Conservation (phyloP, 2,888 invertebrate species). For the Tachystola acroxantha region DNA sequence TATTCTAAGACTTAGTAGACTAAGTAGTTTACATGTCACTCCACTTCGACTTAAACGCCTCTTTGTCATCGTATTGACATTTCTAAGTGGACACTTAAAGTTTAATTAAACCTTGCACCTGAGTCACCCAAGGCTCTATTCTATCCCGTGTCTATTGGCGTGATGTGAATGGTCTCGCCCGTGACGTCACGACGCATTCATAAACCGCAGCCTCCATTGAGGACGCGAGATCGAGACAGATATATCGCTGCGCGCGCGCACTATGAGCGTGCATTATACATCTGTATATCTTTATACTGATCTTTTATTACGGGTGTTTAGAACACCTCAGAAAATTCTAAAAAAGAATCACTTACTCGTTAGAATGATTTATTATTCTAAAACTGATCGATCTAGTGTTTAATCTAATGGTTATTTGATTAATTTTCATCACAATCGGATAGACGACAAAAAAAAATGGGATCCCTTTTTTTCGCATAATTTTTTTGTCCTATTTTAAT, state of each 20-base stretch:
- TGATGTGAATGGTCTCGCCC: conserved; percentile 15
- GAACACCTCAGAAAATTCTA: too few relatives aligned
- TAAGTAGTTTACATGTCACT: too few relatives aligned
- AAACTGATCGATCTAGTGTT: too few relatives aligned
- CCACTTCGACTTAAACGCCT: conserved; percentile 8
- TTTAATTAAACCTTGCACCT: conserved; percentile 13
- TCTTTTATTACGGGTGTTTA: conserved; percentile 6
- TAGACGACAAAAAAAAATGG: too few relatives aligned
- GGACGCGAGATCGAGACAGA: conserved; percentile 11
- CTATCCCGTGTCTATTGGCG: conserved; percentile 2
- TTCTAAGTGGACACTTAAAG: conserved; percentile 7
- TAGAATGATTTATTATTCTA: too few relatives aligned
- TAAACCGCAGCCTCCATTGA: conserved; percentile 20
- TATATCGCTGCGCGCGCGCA: conserved; percentile 11
- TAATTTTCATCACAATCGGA: too few relatives aligned
- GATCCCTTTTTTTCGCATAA: too few relatives aligned
- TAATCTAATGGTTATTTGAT: too few relatives aligned
- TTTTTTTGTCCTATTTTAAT: too few relatives aligned
- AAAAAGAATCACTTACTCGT: too few relatives aligned
- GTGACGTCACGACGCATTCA: conserved; percentile 22
- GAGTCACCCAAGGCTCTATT: background rate
- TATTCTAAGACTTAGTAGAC: too few relatives aligned
- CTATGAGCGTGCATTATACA: conserved; percentile 9
- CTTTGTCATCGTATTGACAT: conserved; percentile 15
- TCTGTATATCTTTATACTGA: conserved; percentile 9